phyloP scores from a whole-genome alignment of 2,113 vertebrate genomes.

The Campylomormyrus tamandua region DNA sequence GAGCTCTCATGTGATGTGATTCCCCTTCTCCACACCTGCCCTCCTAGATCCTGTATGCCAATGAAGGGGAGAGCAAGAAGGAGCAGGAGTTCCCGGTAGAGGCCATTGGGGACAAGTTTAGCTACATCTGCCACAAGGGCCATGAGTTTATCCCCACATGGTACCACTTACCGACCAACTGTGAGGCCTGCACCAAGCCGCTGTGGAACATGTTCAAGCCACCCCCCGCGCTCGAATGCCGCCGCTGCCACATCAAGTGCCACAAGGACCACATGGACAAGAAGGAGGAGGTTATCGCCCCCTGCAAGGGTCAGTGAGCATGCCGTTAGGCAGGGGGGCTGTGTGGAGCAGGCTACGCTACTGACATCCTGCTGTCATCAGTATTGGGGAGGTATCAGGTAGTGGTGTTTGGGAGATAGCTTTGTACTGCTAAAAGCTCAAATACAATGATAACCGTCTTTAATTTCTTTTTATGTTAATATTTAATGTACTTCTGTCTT shows the following conservation, averaged over 20 bases:
- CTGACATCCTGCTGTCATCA: not conserved
- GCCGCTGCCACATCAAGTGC: constrained; percentile 97
- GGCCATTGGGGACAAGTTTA: constrained; percentile 88
- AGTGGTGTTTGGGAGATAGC: not conserved
- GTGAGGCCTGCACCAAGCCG: constrained; percentile 96
- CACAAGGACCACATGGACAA: constrained; percentile 99
- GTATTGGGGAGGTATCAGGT: not conserved
- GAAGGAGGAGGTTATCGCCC: constrained; percentile 92
- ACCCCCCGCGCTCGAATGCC: constrained; percentile 92
- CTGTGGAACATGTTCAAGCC: constrained; percentile 99
- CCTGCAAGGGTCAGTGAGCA: constrained; percentile 77
- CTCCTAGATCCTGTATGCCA: constrained; percentile 88
- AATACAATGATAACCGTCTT: not conserved
- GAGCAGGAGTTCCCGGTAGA: constrained; percentile 89
- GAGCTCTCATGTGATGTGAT: not conserved
- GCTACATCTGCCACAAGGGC: constrained; percentile 96
- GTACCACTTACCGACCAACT: constrained; percentile 96
- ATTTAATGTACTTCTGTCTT: not conserved
- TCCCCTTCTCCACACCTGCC: not conserved
- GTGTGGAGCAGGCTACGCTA: not conserved
- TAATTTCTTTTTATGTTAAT: not conserved
- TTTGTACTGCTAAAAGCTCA: not conserved
- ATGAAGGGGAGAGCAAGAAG: constrained; percentile 97
- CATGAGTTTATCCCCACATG: constrained; percentile 98
- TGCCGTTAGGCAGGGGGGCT: not conserved